phyloP scores from a whole-genome alignment of 2,888 invertebrate genomes.

The Capitulum mitella region DNA sequence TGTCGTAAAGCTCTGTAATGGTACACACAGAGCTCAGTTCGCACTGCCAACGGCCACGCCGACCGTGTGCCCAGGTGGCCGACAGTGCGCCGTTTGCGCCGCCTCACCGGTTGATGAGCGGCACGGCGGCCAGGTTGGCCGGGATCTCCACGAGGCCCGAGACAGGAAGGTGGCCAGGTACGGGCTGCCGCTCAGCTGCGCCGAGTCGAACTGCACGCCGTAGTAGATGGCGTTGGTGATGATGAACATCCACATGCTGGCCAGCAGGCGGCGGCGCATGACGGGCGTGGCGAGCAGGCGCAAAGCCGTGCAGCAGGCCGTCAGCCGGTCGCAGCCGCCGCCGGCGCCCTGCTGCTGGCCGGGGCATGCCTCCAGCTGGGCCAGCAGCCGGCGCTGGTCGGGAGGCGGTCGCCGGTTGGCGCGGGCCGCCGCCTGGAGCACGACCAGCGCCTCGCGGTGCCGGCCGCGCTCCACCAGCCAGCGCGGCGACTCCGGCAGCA shows the following conservation, averaged over 20 bases:
- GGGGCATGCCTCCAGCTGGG: background rate
- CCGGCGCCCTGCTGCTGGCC: background rate
- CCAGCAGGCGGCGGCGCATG: background rate
- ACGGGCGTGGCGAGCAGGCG: background rate
- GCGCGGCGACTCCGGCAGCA: constrained; percentile 68
- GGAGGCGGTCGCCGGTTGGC: constrained; percentile 5
- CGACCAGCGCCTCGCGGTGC: background rate
- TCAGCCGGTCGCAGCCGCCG: background rate
- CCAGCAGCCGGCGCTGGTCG: constrained; percentile 13
- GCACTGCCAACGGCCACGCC: no score
- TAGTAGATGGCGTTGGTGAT: constrained; percentile 56
- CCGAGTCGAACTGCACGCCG: constrained; percentile 76
- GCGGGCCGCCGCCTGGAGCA: background rate
- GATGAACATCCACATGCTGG: background rate
- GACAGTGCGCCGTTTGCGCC: no score
- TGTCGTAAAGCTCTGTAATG: no score
- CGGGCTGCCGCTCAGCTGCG: constrained; percentile 68
- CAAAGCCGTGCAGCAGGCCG: background rate
- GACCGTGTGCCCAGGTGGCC: no score
- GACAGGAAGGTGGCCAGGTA: constrained; percentile 73
- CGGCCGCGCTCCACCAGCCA: constrained; percentile 63
- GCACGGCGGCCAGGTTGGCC: background rate
- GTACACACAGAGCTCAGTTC: no score
- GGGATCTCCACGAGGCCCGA: constrained; percentile 52
- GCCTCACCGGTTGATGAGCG: background rate